Evolutionary conservation across 2,888 invertebrate species (phyloP).

Genomic region (Gymnocheta viridis): DNA sequence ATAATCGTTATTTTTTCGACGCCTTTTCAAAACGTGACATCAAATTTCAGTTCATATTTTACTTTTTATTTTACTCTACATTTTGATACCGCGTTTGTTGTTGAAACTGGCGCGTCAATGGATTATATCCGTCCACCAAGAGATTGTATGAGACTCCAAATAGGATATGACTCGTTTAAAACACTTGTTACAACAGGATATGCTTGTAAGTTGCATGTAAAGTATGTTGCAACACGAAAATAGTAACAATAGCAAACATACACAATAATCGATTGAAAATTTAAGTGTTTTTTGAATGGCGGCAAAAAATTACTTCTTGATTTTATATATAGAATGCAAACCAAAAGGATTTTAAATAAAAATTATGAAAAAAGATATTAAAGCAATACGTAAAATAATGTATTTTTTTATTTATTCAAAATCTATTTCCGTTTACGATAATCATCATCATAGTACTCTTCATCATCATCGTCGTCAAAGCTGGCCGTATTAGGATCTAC

Average conservation of each 20-base stretch:
- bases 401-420: not conserved
- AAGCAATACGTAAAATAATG: not conserved
- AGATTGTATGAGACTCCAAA: slow-evolving; percentile 1
- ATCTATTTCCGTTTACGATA: slow-evolving; percentile 39
- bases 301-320: too few species aligned
- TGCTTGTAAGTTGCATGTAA: slow-evolving; percentile 52
- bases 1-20: slow-evolving; percentile 51
- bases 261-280: slow-evolving; percentile 31
- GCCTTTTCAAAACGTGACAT: slow-evolving; percentile 54
- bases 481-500: not conserved
- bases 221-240: slow-evolving; percentile 4
- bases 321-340: too few species aligned
- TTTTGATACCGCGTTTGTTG: not conserved
- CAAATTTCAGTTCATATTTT: slow-evolving; percentile 13
- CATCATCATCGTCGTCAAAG: slow-evolving; percentile 20
- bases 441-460: slow-evolving; percentile 33
- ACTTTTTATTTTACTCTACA: not conserved
- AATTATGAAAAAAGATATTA: not conserved
- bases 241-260: not conserved
- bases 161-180: slow-evolving; percentile 63
- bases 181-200: slow-evolving; percentile 67
- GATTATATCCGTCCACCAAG: slow-evolving; percentile 7
- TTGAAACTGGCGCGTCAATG: slow-evolving; percentile 16
- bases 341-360: not conserved
- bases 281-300: slow-evolving; percentile 7